phyloP scores from a whole-genome alignment of 2,113 vertebrate genomes.

The Clarias macrocephalus region DNA sequence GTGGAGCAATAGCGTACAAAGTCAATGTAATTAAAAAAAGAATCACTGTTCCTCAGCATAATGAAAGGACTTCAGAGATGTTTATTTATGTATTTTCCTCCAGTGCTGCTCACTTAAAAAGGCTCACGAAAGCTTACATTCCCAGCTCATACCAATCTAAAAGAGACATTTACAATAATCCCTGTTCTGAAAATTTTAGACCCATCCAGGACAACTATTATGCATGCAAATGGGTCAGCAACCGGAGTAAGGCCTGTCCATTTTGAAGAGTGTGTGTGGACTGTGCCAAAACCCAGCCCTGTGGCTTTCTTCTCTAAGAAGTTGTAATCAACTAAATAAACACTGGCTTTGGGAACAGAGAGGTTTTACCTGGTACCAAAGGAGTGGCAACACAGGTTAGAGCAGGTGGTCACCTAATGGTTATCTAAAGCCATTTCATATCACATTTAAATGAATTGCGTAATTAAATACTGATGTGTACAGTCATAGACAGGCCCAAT shows the following conservation, averaged over 20 bases:
- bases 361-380: background rate
- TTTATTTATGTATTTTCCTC: background rate
- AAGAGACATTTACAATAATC: background rate
- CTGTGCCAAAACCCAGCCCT: background rate
- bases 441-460: no score
- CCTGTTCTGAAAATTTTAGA: background rate
- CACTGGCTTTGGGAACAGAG: no score
- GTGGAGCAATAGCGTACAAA: background rate
- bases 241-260: background rate
- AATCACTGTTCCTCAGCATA: background rate
- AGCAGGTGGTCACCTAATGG: background rate
- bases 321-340: conserved; percentile 7
- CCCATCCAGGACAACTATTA: background rate
- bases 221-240: background rate
- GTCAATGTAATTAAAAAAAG: background rate
- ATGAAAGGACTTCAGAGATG: background rate
- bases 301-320: background rate
- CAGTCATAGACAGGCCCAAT: no score
- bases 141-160: background rate
- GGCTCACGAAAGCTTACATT: background rate
- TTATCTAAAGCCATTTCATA: background rate
- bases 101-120: background rate
- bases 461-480: no score
- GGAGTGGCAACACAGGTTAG: background rate
- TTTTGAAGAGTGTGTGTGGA: background rate